Conservation (phyloP, 1,140 invertebrate species). For the Drosophila subpulchrella region DNA sequence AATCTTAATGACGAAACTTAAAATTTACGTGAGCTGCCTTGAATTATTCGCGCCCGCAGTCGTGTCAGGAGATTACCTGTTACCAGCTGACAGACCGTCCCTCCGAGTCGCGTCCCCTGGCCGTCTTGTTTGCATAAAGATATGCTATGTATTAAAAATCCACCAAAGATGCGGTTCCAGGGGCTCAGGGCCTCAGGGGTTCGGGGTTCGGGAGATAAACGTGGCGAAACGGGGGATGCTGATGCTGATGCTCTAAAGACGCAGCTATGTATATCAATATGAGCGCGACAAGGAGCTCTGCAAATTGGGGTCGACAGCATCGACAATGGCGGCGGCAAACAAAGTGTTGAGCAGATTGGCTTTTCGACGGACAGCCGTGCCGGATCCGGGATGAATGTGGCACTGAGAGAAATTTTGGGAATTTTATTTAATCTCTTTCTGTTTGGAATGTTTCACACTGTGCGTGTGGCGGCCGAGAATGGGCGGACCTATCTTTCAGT, state of each 20-base stretch:
- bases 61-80: constrained; percentile 67
- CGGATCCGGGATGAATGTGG: constrained; percentile 16
- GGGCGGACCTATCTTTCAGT: too few species aligned
- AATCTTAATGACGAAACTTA: constrained; percentile 83
- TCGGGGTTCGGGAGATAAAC: neutral
- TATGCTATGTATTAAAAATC: constrained; percentile 66
- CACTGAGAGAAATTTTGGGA: constrained; percentile 15
- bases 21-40: constrained; percentile 81
- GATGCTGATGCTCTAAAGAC: constrained; percentile 11
- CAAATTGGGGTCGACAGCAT: constrained; percentile 77
- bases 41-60: constrained; percentile 56
- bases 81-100: constrained; percentile 35
- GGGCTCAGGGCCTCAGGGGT: neutral
- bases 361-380: constrained; percentile 52
- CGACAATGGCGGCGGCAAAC: constrained; percentile 58
- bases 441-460: too few species aligned
- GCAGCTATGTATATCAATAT: constrained; percentile 44
- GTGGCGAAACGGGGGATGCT: neutral
- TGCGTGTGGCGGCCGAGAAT: too few species aligned
- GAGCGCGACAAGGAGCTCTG: constrained; percentile 74
- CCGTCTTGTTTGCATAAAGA: constrained; percentile 63
- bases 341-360: constrained; percentile 79
- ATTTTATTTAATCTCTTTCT: neutral
- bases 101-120: constrained; percentile 13
- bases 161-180: constrained; percentile 30